phyloP scores from a whole-genome alignment of 1,140 invertebrate species.

The Steinernema khuongi region DNA sequence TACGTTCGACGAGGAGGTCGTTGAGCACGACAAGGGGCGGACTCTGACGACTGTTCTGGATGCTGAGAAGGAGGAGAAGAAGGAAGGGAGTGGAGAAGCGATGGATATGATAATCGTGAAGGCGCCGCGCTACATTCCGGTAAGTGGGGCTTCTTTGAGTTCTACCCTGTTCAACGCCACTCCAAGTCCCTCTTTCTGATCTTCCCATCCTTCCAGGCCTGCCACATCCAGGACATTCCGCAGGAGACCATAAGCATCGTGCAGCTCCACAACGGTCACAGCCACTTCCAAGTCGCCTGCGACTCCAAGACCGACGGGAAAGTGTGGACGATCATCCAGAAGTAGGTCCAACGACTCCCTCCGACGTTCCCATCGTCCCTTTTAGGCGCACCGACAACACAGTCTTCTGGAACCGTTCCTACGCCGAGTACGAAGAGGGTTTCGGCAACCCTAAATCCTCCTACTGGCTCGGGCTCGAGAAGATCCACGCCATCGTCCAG shows the following conservation, averaged over 20 bases:
- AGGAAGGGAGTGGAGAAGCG: no score
- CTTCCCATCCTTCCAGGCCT: not conserved
- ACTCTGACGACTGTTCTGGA: no score
- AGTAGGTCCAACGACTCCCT: not conserved
- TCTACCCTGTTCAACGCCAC: not conserved
- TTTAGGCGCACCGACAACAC: not conserved
- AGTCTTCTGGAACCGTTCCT: not conserved
- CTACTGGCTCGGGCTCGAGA: not conserved
- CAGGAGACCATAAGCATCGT: not conserved
- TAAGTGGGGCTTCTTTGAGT: not conserved
- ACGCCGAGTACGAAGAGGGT: not conserved
- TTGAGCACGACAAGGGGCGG: not conserved
- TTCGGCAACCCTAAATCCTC: not conserved
- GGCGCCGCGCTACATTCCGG: not conserved
- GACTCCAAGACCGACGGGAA: not conserved
- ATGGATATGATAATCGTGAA: no score
- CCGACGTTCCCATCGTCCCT: not conserved
- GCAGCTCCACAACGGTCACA: not conserved
- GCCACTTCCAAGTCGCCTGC: not conserved
- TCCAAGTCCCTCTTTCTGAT: not conserved
- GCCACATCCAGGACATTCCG: not conserved
- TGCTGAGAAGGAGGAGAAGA: not conserved
- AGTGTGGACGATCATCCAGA: not conserved
- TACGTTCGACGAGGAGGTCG: not conserved
- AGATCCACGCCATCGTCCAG: not conserved